Percentiles rank a stretch among this genome's conserved stretches.
Conservation (phyloP, 2,888 invertebrate genomes). For the Microchrysa polita region DNA sequence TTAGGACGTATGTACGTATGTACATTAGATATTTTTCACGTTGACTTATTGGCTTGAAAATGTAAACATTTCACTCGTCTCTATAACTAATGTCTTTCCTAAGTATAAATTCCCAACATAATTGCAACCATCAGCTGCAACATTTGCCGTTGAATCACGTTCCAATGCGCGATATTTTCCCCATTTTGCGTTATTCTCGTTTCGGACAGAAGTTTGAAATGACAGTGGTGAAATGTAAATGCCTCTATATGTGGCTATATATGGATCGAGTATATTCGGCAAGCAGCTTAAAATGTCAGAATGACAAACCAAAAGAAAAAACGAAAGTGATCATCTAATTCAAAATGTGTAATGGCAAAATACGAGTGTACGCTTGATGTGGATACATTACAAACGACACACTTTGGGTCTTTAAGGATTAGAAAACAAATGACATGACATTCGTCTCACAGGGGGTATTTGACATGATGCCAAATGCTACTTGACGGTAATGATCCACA, state of each 20-base stretch:
- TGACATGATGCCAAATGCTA: constrained; percentile 43
- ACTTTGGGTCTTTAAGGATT: constrained; percentile 13
- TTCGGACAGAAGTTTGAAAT: too few relatives aligned
- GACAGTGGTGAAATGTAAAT: not conserved
- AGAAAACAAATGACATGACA: constrained; percentile 38
- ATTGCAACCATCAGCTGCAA: constrained; percentile 35
- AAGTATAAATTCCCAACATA: constrained; percentile 33
- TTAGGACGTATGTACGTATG: too few relatives aligned
- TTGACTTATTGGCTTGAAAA: constrained; percentile 30
- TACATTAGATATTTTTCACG: constrained; percentile 36
- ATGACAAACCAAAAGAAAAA: not conserved
- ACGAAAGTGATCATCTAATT: not conserved
- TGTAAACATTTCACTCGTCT: constrained; percentile 34
- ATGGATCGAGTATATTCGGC: too few relatives aligned
- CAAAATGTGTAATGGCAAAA: not conserved
- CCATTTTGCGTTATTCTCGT: too few relatives aligned
- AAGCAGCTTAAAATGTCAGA: not conserved
- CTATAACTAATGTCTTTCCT: constrained; percentile 28
- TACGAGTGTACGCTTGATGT: not conserved
- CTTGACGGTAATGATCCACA: constrained; percentile 43
- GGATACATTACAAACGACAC: constrained; percentile 1
- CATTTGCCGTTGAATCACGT: constrained; percentile 26
- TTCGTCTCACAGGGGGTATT: constrained; percentile 44
- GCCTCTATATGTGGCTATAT: not conserved
- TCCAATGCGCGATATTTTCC: constrained; percentile 18